Percentiles rank a stretch among this genome's conserved stretches.
Conservation (phyloP, 2,888 invertebrate species). For the Nycteola revayana region DNA sequence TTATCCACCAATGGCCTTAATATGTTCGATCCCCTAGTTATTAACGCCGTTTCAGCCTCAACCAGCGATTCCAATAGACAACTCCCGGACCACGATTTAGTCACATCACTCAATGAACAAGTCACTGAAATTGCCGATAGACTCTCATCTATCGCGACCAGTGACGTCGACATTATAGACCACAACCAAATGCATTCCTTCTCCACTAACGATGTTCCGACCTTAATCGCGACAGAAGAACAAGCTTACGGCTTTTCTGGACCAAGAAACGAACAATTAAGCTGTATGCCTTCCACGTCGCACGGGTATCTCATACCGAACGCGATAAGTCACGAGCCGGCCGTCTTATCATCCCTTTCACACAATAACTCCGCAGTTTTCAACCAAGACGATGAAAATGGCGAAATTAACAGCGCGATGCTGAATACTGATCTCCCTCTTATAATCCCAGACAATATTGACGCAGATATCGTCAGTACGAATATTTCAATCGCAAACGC, state of each 20-base stretch:
- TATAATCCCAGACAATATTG: constrained; percentile 69
- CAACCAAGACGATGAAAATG: constrained; percentile 60
- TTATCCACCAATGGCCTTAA: constrained; percentile 73
- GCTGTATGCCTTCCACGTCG: constrained; percentile 83
- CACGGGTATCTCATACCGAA: constrained; percentile 85
- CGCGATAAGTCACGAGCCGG: constrained; percentile 81
- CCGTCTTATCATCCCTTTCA: constrained; percentile 76
- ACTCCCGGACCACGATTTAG: constrained; percentile 69
- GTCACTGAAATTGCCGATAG: constrained; percentile 76
- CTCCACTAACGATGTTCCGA: constrained; percentile 71
- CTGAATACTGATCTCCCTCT: constrained; percentile 58
- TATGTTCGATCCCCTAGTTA: constrained; percentile 76
- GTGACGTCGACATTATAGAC: constrained; percentile 60
- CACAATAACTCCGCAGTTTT: constrained; percentile 74
- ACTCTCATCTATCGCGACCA: constrained; percentile 64
- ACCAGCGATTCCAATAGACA: constrained; percentile 54
- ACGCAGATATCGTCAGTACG: constrained; percentile 64
- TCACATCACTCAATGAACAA: constrained; percentile 75
- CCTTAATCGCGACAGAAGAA: constrained; percentile 52
- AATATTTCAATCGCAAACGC: constrained; percentile 85
- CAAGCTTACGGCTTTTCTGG: constrained; percentile 50
- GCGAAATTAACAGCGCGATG: constrained; percentile 45
- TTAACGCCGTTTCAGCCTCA: constrained; percentile 61
- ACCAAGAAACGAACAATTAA: constrained; percentile 65
- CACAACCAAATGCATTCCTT: constrained; percentile 63